These are phyloP conservation scores for Eudemis profundana DNA, from an alignment of 2,888 invertebrate genomes.

Conservation along the genomic window DNA sequence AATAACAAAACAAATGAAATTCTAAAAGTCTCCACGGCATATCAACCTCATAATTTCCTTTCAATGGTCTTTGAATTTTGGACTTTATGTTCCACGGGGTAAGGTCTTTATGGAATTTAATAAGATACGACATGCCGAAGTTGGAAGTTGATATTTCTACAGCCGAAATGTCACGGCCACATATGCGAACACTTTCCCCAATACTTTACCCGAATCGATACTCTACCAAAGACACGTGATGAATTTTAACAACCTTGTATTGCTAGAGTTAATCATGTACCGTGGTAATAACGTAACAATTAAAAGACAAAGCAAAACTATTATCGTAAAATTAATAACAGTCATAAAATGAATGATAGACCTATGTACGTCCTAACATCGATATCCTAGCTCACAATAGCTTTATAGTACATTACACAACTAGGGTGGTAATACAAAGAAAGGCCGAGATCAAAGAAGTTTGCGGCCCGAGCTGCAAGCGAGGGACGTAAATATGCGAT, in stretches of 20 bases:
- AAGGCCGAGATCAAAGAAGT: no score
- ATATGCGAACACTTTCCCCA: slow-evolving; percentile 18
- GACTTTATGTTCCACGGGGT: not conserved
- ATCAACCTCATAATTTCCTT: slow-evolving; percentile 10
- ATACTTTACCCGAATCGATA: slow-evolving; percentile 34
- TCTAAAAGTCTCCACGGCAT: slow-evolving; percentile 19
- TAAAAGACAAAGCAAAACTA: not conserved
- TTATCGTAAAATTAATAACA: no score
- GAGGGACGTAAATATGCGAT: no score
- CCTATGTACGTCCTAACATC: no score
- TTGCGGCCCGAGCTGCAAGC: no score
- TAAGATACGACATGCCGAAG: not conserved
- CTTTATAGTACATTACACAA: no score
- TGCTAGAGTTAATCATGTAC: not conserved
- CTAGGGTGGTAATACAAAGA: no score
- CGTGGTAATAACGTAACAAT: not conserved
- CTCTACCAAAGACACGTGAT: not conserved
- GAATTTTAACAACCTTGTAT: not conserved
- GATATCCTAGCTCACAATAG: no score
- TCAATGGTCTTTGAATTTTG: not conserved
- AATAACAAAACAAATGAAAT: slow-evolving; percentile 27
- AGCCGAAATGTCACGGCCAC: slow-evolving; percentile 32
- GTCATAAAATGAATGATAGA: no score
- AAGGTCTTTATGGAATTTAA: not conserved
- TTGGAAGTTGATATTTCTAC: slow-evolving; percentile 1